Evolutionary conservation across 1,140 invertebrate genomes (phyloP), one percentile per base, ranked within the genome.

Genomic region (Pseudomyrmex pallidus): DNA sequence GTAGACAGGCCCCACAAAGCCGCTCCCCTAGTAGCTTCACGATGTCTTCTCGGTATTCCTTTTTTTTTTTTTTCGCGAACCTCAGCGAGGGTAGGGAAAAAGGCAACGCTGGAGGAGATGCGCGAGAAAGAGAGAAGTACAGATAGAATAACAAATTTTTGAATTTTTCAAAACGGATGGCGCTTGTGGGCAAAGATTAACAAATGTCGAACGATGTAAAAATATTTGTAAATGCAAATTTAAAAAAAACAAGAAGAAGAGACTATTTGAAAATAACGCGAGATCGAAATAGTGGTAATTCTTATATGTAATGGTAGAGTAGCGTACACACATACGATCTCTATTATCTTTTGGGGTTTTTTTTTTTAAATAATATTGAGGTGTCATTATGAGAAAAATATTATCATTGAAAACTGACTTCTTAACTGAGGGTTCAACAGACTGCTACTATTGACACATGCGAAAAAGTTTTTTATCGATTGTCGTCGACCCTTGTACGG

Each of bases 1-100:
- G 90, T 90, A 86, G 82, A 87, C 88, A 88, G 87, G 85, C 52
- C 61, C 73, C 87, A 86, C 88, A 86, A 86, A 89, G 82, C 87
- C 74, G 61, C 68, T 88, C 54, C 35, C 35, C 56, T 59, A 57
- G 67, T 17, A 57, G 50, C 59, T 46, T 25, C 25, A 44, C 52
- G 20, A 54, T 46, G 12, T 66, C 59, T 73, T 56, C 64, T 5
- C 9, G 13, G 15, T 15, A 13, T 50, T 50, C 57, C 13, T 68
- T 50, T 35, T 35, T 62, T 15, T 15, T 68, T 52, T 83, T 52
- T 68, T 74, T 78, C 20, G 57, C 56, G 48, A 87, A 80, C 67
- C 66, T 74, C 12, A 76, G 64, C 70, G 52, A 73, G 22, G 15
- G 44, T 12, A 48, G 74, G 15, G 46, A 10, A 12, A 59, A 57